These are phyloP conservation scores for Anguilla megastoma DNA, from an alignment of 2,797 vertebrate genomes.

Conservation along the genomic window DNA sequence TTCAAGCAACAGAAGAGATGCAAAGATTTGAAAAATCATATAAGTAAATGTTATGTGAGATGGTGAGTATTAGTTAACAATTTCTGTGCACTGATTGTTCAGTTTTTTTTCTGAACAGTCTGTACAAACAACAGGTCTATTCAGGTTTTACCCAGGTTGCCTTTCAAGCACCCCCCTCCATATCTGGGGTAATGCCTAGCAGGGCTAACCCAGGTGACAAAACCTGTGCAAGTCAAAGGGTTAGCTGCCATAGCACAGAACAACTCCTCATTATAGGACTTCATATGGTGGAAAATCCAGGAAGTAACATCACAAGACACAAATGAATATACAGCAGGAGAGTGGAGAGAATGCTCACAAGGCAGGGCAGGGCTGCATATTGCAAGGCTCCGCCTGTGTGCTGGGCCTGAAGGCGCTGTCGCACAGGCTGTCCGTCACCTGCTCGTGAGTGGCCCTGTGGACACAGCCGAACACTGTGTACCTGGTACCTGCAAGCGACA, in stretches of 20 bases:
- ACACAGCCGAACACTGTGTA: conserved; percentile 85
- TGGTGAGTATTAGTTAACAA: background rate
- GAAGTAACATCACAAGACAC: background rate
- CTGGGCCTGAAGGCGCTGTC: conserved; percentile 80
- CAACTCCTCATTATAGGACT: background rate
- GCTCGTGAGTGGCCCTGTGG: conserved; percentile 78
- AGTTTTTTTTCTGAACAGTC: too few species aligned
- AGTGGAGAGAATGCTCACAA: conserved; percentile 78
- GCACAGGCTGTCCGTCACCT: conserved; percentile 80
- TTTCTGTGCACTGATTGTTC: background rate
- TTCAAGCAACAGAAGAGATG: background rate
- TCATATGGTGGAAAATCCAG: background rate
- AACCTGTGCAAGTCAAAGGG: background rate
- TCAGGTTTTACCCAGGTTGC: background rate
- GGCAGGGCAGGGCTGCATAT: conserved; percentile 88
- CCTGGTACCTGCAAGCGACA: conserved; percentile 76
- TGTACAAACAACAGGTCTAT: background rate
- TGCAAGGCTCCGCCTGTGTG: conserved; percentile 88
- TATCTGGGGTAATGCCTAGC: background rate
- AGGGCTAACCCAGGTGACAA: background rate
- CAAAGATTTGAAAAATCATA: background rate
- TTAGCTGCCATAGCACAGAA: background rate
- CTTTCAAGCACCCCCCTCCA: background rate
- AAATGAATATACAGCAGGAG: background rate
- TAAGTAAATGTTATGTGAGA: background rate